phyloP scores from a whole-genome alignment of 2,113 vertebrate species.

The Megaceryle maxima region DNA sequence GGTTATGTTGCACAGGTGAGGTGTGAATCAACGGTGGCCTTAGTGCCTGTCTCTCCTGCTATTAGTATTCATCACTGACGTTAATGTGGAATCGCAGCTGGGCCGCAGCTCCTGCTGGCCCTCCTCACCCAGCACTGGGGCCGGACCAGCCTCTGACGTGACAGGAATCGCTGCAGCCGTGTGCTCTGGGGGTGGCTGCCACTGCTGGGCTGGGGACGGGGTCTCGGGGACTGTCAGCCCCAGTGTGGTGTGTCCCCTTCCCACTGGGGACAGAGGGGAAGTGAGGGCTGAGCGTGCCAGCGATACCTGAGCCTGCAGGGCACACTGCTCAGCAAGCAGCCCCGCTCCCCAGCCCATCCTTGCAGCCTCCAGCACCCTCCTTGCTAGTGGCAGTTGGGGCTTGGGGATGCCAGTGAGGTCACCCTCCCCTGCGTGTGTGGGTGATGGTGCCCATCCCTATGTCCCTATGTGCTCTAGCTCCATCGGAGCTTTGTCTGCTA shows the following conservation, averaged over 20 bases:
- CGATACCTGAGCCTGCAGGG: background rate
- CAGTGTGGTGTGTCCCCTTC: background rate
- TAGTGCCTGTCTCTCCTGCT: constrained; percentile 40
- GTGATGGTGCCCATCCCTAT: background rate
- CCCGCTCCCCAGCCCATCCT: background rate
- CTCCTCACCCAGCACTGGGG: constrained; percentile 20
- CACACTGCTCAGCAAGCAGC: background rate
- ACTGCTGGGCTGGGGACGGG: background rate
- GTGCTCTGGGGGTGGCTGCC: background rate
- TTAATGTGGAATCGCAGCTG: constrained; percentile 36
- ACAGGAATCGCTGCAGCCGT: background rate
- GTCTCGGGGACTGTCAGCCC: rapidly evolving
- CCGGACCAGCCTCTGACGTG: background rate
- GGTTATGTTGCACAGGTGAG: constrained; percentile 5
- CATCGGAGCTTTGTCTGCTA: background rate
- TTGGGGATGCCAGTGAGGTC: background rate
- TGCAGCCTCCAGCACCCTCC: background rate
- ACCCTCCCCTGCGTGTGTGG: background rate
- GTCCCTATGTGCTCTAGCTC: background rate
- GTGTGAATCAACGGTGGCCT: constrained; percentile 49
- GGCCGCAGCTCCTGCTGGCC: background rate
- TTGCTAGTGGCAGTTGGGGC: background rate
- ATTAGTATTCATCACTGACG: constrained; percentile 62
- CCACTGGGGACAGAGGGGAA: background rate
- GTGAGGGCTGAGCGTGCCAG: rapidly evolving